Base-by-base conservation (phyloP, 2,888 invertebrate species). In the Celastrina argiolus region DNA sequence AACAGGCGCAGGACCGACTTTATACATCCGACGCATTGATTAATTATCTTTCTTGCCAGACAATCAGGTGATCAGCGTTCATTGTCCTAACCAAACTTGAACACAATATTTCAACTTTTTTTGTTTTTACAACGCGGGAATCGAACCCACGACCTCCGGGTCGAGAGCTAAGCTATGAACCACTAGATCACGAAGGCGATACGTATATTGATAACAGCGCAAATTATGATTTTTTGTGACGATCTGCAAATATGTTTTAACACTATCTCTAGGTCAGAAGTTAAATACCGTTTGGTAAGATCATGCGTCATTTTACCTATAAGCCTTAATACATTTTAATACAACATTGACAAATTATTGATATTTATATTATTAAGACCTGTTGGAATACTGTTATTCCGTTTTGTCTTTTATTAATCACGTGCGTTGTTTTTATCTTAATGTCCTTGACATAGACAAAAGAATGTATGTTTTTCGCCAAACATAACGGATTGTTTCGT, bases 261-360 rank as follows among this genome's bases (percentile, higher is more conserved):
- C 12, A 5, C 22, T 1, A 26, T 26, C 26, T 12, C 22, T 51
- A 26, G 51, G 26, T 51, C 26, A 51, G 22, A 22, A 51, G 22
- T 26, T 51, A 51, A 26, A 51, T 26, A 51, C 10, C 22, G 51
- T 22, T 51, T 45, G 2, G 22, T 14, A 5, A 2, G 12, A 51
- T 4, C 51, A 51, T 26, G 51, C 22, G 12, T 51, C 51, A 22
- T 22, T 10, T 10, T 45, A 18, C 45, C 4, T 26, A 26, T 22
- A 22, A 2, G 22, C 51, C 51, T 1, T 22, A 51, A 51, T 22
- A 14, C 12, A 5, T 22, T 51, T 51, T 14, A 51, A 51, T 51
- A 26, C 51, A 51, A 14, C 51, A 51, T 51, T 51, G 51, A 51
- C 22, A 51, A 51, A 51, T 51, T 51, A 51, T 26, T 12, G 51